phyloP scores from a whole-genome alignment of 2,888 invertebrate species.

The Euzetes globulus region DNA sequence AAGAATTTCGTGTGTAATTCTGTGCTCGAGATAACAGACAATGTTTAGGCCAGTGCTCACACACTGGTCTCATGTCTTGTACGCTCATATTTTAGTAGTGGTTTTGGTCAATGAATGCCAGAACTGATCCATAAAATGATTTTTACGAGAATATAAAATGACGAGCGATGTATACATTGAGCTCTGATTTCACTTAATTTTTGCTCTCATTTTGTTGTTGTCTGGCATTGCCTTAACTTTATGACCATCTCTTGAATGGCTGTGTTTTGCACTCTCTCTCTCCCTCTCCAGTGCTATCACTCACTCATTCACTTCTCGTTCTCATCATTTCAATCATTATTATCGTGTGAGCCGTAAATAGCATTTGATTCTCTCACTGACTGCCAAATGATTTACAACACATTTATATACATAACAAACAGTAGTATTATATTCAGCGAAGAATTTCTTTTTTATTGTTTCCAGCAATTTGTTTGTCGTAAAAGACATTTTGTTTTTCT shows the following conservation, averaged over 20 bases:
- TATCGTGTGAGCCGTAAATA: background rate
- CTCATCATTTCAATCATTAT: background rate
- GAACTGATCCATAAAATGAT: background rate
- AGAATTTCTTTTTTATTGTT: background rate
- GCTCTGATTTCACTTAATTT: background rate
- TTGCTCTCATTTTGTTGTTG: background rate
- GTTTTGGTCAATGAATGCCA: slow-evolving; percentile 10
- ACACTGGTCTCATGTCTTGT: background rate
- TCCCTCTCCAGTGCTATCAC: background rate
- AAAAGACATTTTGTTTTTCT: background rate
- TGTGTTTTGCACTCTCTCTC: background rate
- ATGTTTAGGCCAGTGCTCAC: background rate
- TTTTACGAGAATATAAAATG: slow-evolving; percentile 17
- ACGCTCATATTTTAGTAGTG: background rate
- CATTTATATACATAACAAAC: slow-evolving; percentile 14
- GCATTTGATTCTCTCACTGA: background rate
- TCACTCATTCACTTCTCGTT: background rate
- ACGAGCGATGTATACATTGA: background rate
- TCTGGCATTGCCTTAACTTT: background rate
- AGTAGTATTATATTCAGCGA: background rate
- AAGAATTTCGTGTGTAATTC: background rate
- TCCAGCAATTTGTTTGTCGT: background rate
- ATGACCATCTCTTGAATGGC: background rate
- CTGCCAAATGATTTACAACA: slow-evolving; percentile 7
- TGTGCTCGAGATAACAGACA: background rate